A percentile compares a stretch with the other conserved stretches of the same genome.
Evolutionary conservation across 2,797 vertebrate genomes (phyloP).

Genomic region (Sternotherus odoratus): DNA sequence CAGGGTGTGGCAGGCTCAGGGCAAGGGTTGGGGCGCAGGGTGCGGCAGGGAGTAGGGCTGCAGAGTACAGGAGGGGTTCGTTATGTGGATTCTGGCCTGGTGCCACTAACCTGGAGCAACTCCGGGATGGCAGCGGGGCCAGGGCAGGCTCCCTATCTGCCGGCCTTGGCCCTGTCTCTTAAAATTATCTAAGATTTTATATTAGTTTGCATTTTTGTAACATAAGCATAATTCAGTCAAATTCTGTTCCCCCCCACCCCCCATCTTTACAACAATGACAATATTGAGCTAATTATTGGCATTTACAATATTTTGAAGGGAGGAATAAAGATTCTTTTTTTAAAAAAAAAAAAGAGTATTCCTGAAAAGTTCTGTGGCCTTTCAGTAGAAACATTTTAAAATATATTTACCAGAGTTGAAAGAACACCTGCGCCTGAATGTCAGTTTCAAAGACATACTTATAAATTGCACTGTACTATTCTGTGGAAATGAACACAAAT

Average conservation of each 20-base stretch:
- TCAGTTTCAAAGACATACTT: conserved; percentile 23
- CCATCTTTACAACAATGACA: background rate
- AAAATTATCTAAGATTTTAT: background rate
- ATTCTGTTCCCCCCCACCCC: background rate
- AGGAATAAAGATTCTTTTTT: background rate
- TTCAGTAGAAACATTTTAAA: conserved; percentile 33
- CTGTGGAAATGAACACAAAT: background rate
- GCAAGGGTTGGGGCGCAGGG: too few relatives aligned
- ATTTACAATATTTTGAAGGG: background rate
- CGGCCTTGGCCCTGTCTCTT: background rate
- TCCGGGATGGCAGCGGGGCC: too few relatives aligned
- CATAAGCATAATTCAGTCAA: background rate
- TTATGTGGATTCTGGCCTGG: too few relatives aligned
- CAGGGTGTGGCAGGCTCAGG: too few relatives aligned
- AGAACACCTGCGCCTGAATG: conserved; percentile 34
- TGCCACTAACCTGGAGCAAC: too few relatives aligned
- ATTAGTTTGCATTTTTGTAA: background rate
- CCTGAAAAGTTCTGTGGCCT: background rate
- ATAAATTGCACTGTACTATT: conserved; percentile 31
- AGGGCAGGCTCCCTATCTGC: too few relatives aligned
- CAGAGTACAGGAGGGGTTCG: too few relatives aligned
- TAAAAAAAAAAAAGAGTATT: background rate
- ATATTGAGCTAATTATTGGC: too few relatives aligned
- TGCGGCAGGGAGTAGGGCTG: too few relatives aligned
- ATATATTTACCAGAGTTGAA: conserved; percentile 48